Evolutionary conservation across 2,113 vertebrate species (phyloP).

Genomic region (Neogobius melanostomus): DNA sequence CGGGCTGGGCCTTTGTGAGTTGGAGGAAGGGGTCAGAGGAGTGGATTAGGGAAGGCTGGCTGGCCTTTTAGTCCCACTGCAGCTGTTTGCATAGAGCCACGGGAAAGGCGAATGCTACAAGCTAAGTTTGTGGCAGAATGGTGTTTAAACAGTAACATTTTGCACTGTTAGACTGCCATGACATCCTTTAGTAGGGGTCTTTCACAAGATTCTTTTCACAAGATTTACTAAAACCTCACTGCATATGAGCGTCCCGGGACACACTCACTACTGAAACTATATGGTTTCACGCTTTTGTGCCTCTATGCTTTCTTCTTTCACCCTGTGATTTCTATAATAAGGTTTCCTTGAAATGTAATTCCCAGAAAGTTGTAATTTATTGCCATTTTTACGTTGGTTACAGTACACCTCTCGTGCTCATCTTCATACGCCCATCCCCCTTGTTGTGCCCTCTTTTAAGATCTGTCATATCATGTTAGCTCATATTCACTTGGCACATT

Average conservation of each 20-base stretch:
- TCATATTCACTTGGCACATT: slow-evolving; percentile 65
- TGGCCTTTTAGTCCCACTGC: slow-evolving; percentile 64
- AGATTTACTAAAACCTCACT: background rate
- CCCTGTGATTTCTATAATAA: too few relatives aligned
- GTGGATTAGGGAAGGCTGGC: slow-evolving; percentile 42
- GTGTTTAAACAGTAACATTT: background rate
- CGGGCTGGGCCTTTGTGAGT: slow-evolving; percentile 65
- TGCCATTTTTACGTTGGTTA: too few relatives aligned
- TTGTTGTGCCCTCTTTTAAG: too few relatives aligned
- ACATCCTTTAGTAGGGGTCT: background rate
- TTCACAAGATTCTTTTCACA: background rate
- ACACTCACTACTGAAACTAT: too few relatives aligned
- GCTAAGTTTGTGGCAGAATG: slow-evolving; percentile 22
- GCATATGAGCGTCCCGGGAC: too few relatives aligned
- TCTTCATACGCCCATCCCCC: too few relatives aligned
- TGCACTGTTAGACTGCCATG: background rate
- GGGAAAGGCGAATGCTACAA: slow-evolving; percentile 31
- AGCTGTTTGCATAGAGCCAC: slow-evolving; percentile 56
- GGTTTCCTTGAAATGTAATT: too few relatives aligned
- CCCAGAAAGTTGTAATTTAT: too few relatives aligned
- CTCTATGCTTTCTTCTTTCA: too few relatives aligned
- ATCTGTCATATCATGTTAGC: too few relatives aligned
- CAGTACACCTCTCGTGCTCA: too few relatives aligned
- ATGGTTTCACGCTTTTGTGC: too few relatives aligned
- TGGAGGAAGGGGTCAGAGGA: slow-evolving; percentile 17